Base-by-base conservation (phyloP, 2,888 invertebrate species). In the Pterobdella sp. region DNA sequence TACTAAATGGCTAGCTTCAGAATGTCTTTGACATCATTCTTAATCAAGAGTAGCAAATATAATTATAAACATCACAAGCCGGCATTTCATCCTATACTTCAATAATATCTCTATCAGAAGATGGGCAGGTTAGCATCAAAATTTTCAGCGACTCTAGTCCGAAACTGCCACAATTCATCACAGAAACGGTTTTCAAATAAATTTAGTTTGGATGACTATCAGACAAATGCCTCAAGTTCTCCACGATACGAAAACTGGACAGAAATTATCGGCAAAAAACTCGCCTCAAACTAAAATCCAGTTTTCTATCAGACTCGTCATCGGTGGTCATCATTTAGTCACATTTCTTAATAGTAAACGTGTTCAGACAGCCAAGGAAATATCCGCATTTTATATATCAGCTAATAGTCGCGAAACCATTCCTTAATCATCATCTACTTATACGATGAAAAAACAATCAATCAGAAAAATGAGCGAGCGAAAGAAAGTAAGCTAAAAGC, bases 191-290 rank as follows among this genome's bases (percentile, higher is more conserved):
- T 14, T 14, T 42, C 7, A 42, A 56, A 56, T 4, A 56, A 56
- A 18, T 26, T 56, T 26, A 4, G 26, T 22, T 4, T 56, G n/a
- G 26, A 56, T 26, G 4, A 4, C 4, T 56, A 26, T 56, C 60
- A 56, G 60, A 56, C 60, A 56, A 56, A 56, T 56, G 60, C 60
- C 60, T 56, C 60, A 56, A 56, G 60, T 56, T 56, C 60, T 26
- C n/a, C 60, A 56, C n/a, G 60, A 56, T 56, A 56, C n/a, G n/a
- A 56, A 22, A 56, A 56, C 60, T 14, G n/a, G n/a, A 56, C n/a
- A 22, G 4, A 26, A 4, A 56, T 4, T 26, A 26, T 56, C 26
- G 60, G 60, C 60, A 56, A 56, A 56, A 56, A 56, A 56, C 60
- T 56, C 26, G 60, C 60, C 60, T 56, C 7, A 56, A 26, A 56